Evolutionary conservation across 1,140 invertebrate genomes (phyloP).

Genomic region (Augochlora pura): DNA sequence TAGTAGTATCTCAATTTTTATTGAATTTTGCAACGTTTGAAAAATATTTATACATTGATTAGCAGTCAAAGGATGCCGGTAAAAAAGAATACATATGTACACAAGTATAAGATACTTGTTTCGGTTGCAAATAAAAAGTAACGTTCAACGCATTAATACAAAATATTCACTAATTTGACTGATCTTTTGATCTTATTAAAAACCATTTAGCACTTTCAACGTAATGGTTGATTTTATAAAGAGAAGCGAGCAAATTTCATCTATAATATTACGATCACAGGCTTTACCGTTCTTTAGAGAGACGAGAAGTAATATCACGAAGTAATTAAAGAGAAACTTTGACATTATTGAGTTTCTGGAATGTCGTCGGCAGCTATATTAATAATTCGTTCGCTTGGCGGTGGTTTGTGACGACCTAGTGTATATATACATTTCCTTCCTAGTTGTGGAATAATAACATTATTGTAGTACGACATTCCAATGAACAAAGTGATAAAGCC

Average conservation of each 20-base stretch:
- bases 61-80: not conserved
- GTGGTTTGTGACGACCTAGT: conserved; percentile 67
- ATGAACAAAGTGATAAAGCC: conserved; percentile 87
- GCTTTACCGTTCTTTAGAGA: conserved; percentile 24
- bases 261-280: conserved; percentile 16
- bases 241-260: not conserved
- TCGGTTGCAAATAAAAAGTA: not conserved
- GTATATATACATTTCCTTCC: conserved; percentile 65
- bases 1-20: not conserved
- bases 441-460: conserved; percentile 82
- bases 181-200: not conserved
- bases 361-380: conserved; percentile 75
- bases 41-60: conserved; percentile 3
- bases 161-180: not conserved
- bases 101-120: not conserved
- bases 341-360: conserved; percentile 59
- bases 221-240: not conserved
- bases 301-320: conserved; percentile 2
- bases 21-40: not conserved
- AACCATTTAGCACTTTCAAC: not conserved
- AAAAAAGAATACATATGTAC: not conserved
- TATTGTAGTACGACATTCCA: conserved; percentile 91
- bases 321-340: not conserved
- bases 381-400: conserved; percentile 68
- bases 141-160: not conserved